Evolutionary conservation across 1,140 invertebrate genomes (phyloP).

Genomic region (Reticulitermes speratus): DNA sequence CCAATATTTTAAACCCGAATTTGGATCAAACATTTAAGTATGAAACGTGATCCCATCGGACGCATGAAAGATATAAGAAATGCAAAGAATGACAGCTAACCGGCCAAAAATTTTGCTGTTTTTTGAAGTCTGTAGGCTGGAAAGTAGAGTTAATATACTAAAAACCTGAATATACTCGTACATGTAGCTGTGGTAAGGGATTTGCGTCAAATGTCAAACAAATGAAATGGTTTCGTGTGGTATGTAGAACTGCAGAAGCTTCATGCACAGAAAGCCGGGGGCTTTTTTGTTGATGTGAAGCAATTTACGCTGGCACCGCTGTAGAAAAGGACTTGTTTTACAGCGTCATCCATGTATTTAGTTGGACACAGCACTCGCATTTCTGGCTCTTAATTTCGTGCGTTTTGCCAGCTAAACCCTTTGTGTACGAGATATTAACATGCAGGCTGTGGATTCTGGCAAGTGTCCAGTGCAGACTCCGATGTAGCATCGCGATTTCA

Average conservation of each 20-base stretch:
- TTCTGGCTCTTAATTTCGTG: constrained; percentile 3
- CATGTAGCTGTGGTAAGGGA: background rate
- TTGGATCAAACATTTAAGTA: too few relatives aligned
- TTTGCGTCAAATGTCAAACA: background rate
- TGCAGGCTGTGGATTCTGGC: background rate
- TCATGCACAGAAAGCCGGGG: background rate
- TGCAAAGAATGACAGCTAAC: too few relatives aligned
- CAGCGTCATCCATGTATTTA: constrained; percentile 8
- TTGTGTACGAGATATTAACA: background rate
- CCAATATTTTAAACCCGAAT: too few relatives aligned
- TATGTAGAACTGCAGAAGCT: background rate
- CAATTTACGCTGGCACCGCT: background rate
- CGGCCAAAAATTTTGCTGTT: too few relatives aligned
- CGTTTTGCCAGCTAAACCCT: constrained; percentile 7
- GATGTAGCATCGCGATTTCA: background rate
- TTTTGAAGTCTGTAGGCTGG: background rate
- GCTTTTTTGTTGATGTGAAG: background rate
- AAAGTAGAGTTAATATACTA: background rate
- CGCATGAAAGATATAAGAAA: too few relatives aligned
- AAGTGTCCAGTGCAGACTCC: background rate
- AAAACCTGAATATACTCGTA: background rate
- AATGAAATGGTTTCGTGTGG: background rate
- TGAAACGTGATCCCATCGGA: too few relatives aligned
- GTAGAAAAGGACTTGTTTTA: background rate
- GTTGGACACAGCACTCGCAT: background rate